Evolutionary conservation across 2,888 invertebrate genomes (phyloP), one percentile per base, ranked within the genome.

Genomic region (Lagria hirta): DNA sequence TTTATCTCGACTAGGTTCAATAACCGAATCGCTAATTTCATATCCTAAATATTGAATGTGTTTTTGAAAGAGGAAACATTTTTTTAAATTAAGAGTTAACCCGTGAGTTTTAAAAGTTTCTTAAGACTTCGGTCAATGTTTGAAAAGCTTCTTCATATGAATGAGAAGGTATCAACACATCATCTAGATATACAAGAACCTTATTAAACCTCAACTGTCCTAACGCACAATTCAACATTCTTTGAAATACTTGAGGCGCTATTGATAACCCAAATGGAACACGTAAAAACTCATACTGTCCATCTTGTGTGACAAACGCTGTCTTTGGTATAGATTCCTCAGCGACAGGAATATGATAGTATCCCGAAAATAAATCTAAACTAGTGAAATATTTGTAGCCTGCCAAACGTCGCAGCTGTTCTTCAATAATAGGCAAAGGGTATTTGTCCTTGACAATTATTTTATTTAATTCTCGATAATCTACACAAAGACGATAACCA

Each of bases 211-310:
- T 7, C 7, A 33, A 21, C 4, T 43, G 20, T 1, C 32, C 43
- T n/a, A 47, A 17, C 11, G 44, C 27, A 10, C 11, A 30, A 33
- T 51, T 46, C 4, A 67, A 60, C 34, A 61, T 50, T 11, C 60
- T 38, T 37, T 64, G 62, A 45, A 66, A 70, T 4, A 60, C 60
- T 16, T 52, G 50, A 2, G 64, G 62, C 0, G 64, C 64, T n/a
- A n/a, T n/a, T n/a, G n/a, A n/a, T n/a, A n/a, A n/a, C n/a, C n/a
- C n/a, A n/a, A n/a, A n/a, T n/a, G 29, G 65, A 64, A 1, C 54
- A 29, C 54, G 33, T 2, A 49, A 30, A 32, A 58, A 65, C 49
- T 69, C 59, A 28, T 54, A 68, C 3, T 64, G 45, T 3, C 63
- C 63, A 15, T 60, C 61, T 1, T 56, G 60, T 3, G 63, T 67